Evolutionary conservation across 1,140 invertebrate genomes (phyloP).

Genomic region (Drosophila neocordata): DNA sequence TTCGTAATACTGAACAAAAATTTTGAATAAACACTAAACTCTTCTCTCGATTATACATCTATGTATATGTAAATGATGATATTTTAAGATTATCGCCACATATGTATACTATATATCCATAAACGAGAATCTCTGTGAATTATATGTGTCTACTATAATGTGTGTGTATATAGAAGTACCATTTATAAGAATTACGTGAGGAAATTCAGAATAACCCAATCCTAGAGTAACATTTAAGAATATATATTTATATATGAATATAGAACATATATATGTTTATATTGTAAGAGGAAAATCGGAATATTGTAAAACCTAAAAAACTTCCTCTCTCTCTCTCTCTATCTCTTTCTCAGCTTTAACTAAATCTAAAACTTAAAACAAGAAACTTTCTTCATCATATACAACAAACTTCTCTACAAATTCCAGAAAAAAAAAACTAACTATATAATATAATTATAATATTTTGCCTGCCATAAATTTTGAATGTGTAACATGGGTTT

Average conservation of each 20-base stretch:
- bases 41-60: not conserved
- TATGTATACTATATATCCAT: too few relatives aligned
- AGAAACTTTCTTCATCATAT: not conserved
- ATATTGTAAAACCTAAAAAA: not conserved
- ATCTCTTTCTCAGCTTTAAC: not conserved
- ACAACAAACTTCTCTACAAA: constrained; percentile 1
- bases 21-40: not conserved
- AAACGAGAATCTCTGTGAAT: too few relatives aligned
- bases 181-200: not conserved
- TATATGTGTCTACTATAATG: not conserved
- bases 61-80: too few relatives aligned
- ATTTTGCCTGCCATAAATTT: constrained; percentile 2
- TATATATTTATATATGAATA: not conserved
- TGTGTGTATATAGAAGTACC: too few relatives aligned
- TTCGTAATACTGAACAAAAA: not conserved
- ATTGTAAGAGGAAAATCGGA: not conserved
- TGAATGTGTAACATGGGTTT: not conserved
- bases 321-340: not conserved
- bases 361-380: constrained; percentile 6
- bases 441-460: not conserved
- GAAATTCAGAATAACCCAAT: not conserved
- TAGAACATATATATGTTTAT: not conserved
- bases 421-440: not conserved
- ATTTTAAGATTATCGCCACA: too few relatives aligned
- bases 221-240: not conserved